Evolutionary conservation across 2,888 invertebrate genomes (phyloP).

Genomic region (Lepidochitona cinerea): DNA sequence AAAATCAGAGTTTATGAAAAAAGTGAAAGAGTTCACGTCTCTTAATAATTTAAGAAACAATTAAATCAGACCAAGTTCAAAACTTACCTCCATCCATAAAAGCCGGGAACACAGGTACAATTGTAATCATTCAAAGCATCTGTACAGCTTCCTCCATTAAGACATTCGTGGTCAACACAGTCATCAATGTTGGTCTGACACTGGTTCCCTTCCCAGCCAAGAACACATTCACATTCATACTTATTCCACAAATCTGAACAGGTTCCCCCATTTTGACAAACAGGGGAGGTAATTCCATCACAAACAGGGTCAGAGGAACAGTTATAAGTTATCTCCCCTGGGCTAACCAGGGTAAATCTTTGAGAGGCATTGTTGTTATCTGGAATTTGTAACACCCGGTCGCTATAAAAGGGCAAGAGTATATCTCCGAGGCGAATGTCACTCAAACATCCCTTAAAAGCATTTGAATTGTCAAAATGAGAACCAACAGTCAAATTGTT

Average conservation of each 20-base stretch:
- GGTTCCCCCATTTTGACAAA: slow-evolving; percentile 81
- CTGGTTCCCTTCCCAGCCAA: slow-evolving; percentile 50
- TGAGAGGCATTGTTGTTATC: slow-evolving; percentile 11
- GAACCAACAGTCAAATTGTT: slow-evolving; percentile 18
- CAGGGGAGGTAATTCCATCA: slow-evolving; percentile 77
- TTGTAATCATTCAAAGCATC: slow-evolving; percentile 41
- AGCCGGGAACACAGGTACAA: slow-evolving; percentile 57
- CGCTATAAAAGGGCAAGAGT: slow-evolving; percentile 87
- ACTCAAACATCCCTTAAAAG: slow-evolving; percentile 86
- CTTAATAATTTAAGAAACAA: too few species aligned
- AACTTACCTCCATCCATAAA: slow-evolving; percentile 49
- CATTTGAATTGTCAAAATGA: background rate
- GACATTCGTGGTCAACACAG: slow-evolving; percentile 79
- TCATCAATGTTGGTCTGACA: slow-evolving; percentile 80
- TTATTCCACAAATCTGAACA: slow-evolving; percentile 58
- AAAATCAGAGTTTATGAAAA: too few species aligned
- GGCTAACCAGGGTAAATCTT: slow-evolving; percentile 30
- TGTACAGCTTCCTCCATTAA: slow-evolving; percentile 48
- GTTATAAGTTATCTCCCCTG: slow-evolving; percentile 18
- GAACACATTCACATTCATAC: slow-evolving; percentile 57
- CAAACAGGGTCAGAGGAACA: slow-evolving; percentile 35
- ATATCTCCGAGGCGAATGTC: slow-evolving; percentile 88
- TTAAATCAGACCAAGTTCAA: background rate
- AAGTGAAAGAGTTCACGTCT: too few species aligned
- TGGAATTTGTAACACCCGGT: slow-evolving; percentile 55